Base-by-base conservation (phyloP, 2,797 vertebrate species). In the Uromys caudimaculatus region DNA sequence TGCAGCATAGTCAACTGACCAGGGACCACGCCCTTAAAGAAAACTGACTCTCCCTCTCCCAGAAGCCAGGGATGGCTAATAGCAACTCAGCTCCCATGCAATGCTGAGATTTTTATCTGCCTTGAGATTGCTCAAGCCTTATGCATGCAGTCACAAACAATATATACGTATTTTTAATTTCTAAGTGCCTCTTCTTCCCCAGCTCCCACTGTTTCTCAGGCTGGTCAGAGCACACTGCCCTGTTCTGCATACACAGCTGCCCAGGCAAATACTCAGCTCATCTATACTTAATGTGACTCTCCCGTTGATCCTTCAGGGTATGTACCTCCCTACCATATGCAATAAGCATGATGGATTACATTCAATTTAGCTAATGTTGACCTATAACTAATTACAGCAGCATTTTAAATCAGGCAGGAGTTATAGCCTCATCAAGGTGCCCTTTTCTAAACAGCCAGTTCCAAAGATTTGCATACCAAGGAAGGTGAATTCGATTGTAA, bases 301-400 rank as follows among this genome's bases (percentile, higher is more conserved):
- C 96, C 94, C 91, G 78, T 95, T 93, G 93, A 97, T 91, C 81
- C 94, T 95, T 97, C 41, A 91, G 73, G 89, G 89, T 88, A 87
- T 47, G 60, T 75, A 92, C 95, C 88, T 97, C 67, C 89, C 90
- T 67, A 35, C 32, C 69, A 96, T 89, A 97, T 12, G 92, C 94
- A 98, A 92, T 84, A 96, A 94, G 94, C 96, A 81, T 97, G 94
- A 98, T 95, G 82, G 19, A 97, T 67, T 60, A 52, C 90, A 93
- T 95, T 93, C 96, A 95, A 50, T 97, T 96, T 97, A 97, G 94
- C 86, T 95, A 95, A 96, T 91, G 96, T 89, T 76, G 86, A 96
- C 56, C 97, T 94, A 85, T 93, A 97, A 97, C 0, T 91, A 91
- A 98, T 96, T 89, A 95, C 13, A 94, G 90, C 1, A 23, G 73